Conservation (phyloP, 2,113 vertebrate genomes). For the Chlorocebus sabaeus region DNA sequence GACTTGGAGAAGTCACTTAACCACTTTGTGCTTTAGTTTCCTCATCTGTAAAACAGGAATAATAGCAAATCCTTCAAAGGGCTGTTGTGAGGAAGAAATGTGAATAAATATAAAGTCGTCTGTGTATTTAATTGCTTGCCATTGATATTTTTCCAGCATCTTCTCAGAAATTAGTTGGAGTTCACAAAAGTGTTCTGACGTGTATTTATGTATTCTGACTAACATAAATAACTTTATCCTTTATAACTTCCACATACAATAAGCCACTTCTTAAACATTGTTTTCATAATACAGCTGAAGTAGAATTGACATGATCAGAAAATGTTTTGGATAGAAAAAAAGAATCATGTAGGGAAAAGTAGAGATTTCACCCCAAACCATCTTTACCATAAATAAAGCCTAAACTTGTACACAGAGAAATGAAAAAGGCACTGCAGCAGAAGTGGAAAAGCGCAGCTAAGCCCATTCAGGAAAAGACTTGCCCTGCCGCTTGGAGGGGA, state of each 20-base stretch:
- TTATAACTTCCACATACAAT: neutral
- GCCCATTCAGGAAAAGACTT: neutral
- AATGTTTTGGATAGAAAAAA: neutral
- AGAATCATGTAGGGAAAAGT: neutral
- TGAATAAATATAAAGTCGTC: neutral
- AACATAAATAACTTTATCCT: neutral
- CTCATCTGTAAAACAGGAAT: neutral
- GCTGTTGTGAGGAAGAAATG: neutral
- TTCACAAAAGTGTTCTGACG: neutral
- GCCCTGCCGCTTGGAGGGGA: neutral
- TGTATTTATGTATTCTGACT: neutral
- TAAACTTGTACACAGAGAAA: neutral
- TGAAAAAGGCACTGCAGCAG: neutral
- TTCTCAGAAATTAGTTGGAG: neutral
- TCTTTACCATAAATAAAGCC: neutral
- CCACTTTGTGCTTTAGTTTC: neutral
- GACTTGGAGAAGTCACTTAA: neutral
- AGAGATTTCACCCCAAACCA: neutral
- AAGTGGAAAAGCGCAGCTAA: neutral
- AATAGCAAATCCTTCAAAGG: neutral
- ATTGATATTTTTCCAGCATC: neutral
- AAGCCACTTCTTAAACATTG: neutral
- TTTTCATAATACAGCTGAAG: neutral
- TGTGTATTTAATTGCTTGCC: neutral
- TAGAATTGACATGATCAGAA: neutral